A percentile compares a stretch with the other conserved stretches of the same genome.
Evolutionary conservation across 2,113 vertebrate species (phyloP).

Genomic region (Mugil cephalus): DNA sequence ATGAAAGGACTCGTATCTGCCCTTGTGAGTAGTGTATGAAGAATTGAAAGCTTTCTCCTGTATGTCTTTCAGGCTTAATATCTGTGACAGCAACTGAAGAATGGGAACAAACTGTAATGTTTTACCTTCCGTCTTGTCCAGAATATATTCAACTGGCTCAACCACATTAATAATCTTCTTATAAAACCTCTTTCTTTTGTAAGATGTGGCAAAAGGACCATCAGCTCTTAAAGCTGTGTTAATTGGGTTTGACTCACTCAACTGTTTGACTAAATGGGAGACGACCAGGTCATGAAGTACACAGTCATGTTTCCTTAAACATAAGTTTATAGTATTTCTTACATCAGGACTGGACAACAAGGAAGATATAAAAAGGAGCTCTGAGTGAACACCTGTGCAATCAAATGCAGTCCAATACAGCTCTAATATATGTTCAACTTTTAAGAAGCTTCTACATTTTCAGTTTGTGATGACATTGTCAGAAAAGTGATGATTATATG

Average conservation of each 20-base stretch:
- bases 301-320: conserved; percentile 1
- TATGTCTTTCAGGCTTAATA: conserved; percentile 21
- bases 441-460: too few relatives aligned
- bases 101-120: conserved; percentile 33
- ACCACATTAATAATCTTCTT: conserved; percentile 19
- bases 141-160: conserved; percentile 35
- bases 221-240: conserved; percentile 17
- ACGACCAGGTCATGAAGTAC: not conserved
- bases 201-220: conserved; percentile 21
- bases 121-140: conserved; percentile 12
- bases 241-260: conserved; percentile 9
- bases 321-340: not conserved
- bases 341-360: not conserved
- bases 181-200: conserved; percentile 13
- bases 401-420: too few relatives aligned
- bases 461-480: too few relatives aligned
- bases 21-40: not conserved
- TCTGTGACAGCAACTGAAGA: conserved; percentile 27
- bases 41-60: conserved; percentile 22
- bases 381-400: too few relatives aligned
- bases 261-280: conserved; percentile 10
- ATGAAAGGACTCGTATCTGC: conserved; percentile 30
- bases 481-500: too few relatives aligned
- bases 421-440: too few relatives aligned
- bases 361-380: conserved; percentile 13